Evolutionary conservation across 1,140 invertebrate genomes (phyloP).

Genomic region (Copidosoma floridanum): DNA sequence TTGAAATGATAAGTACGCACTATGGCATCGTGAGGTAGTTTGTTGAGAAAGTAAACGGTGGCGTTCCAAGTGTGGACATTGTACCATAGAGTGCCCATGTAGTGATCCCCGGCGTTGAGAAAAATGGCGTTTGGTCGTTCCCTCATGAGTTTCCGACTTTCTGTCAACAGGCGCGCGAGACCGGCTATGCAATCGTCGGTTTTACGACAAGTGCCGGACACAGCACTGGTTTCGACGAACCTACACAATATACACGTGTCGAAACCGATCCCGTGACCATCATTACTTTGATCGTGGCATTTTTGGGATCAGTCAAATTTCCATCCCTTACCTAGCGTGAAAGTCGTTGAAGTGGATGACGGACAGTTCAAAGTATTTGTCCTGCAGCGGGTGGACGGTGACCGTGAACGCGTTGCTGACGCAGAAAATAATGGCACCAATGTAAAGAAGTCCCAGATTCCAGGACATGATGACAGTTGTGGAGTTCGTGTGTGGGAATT

Average conservation of each 20-base stretch:
- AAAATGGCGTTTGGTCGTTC: constrained; percentile 66
- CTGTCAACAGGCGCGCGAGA: constrained; percentile 66
- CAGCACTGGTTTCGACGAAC: constrained; percentile 68
- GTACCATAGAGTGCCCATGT: constrained; percentile 85
- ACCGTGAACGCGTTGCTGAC: constrained; percentile 30
- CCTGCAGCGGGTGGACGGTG: constrained; percentile 32
- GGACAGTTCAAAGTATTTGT: constrained; percentile 63
- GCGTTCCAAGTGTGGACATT: constrained; percentile 73
- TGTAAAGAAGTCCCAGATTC: too few relatives aligned
- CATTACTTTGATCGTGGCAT: too few relatives aligned
- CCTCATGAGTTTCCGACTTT: constrained; percentile 45
- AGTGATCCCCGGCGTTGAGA: constrained; percentile 82
- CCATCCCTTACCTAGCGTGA: constrained; percentile 73
- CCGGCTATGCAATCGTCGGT: constrained; percentile 66
- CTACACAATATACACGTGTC: too few relatives aligned
- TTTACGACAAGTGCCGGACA: constrained; percentile 62
- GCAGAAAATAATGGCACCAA: too few relatives aligned
- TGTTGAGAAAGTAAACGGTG: constrained; percentile 73
- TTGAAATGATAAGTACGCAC: constrained; percentile 59
- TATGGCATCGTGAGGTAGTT: constrained; percentile 77
- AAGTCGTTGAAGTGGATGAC: constrained; percentile 81
- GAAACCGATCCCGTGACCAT: too few relatives aligned
- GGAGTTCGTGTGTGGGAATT: too few relatives aligned
- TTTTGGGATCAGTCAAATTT: too few relatives aligned
- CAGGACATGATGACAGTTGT: too few relatives aligned